A percentile compares a stretch with the other conserved stretches of the same genome.
These are phyloP conservation scores for Lamellibrachia columna DNA, from an alignment of 2,888 invertebrate species.

Conservation along the genomic window DNA sequence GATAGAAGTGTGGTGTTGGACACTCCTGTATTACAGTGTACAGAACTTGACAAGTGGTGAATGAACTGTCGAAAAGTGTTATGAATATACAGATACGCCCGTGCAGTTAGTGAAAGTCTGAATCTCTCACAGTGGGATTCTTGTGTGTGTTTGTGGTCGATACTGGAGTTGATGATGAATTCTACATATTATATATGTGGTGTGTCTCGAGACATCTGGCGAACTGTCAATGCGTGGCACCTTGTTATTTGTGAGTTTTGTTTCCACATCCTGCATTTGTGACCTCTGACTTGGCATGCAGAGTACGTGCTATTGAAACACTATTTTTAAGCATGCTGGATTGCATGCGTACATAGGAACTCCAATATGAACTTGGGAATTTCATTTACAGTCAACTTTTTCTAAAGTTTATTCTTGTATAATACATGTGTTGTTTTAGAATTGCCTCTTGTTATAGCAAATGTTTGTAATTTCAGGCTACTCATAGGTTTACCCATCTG, in stretches of 20 bases:
- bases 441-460: slow-evolving; percentile 11
- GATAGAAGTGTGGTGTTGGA: not conserved
- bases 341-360: slow-evolving; percentile 21
- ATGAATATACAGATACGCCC: not conserved
- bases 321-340: not conserved
- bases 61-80: not conserved
- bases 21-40: slow-evolving; percentile 8
- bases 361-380: not conserved
- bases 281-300: not conserved
- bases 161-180: not conserved
- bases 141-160: not conserved
- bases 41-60: not conserved
- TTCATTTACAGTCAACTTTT: slow-evolving; percentile 23
- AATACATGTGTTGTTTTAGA: not conserved
- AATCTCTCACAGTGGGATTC: not conserved
- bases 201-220: not conserved
- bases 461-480: slow-evolving; percentile 17
- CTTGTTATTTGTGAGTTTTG: not conserved
- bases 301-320: slow-evolving; percentile 18
- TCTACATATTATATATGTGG: slow-evolving; percentile 25
- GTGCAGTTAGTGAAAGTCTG: not conserved
- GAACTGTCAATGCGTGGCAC: slow-evolving; percentile 8
- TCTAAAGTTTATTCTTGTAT: slow-evolving; percentile 8
- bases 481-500: not conserved
- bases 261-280: not conserved